Base-by-base conservation (phyloP, 2,888 invertebrate species). In the Nineta flava region DNA sequence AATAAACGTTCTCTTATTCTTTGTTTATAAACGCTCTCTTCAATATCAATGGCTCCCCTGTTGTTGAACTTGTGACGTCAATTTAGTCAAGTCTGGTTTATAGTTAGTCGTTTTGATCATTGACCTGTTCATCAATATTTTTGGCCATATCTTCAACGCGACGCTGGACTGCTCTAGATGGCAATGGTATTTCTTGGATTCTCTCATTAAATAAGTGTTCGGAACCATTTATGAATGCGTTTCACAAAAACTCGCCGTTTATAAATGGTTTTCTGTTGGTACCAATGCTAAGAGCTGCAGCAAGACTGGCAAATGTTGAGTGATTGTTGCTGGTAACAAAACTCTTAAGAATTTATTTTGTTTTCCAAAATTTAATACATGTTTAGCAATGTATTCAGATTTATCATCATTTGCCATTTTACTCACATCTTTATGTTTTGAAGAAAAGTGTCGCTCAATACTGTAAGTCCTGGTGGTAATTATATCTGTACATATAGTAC, bases 221-320 rank as follows among this genome's bases (percentile, higher is more conserved):
- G 46, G 51, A 54, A 54, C 51, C 53, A 51, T 54, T 50, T 54
- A 55, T 52, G 47, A 50, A 55, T 51, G 55, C 47, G 47, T 55
- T 54, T 55, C 55, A 45, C 52, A 53, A 53, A 53, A 50, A 53
- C 50, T 49, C 1, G 49, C 49, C 46, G 13, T 26, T 47, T 43
- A 47, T 47, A 45, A 49, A 49, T 31, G n/a, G 26, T 49, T 49
- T 49, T 49, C 49, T 47, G 42, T 49, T 49, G 12, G 46, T 49
- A 49, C 49, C 46, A 47, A 47, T 47, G 35, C 35, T 35, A 48
- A 49, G 46, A 49, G 49, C 46, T 49, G 49, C 49, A 49, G 48
- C 49, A 43, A 49, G 48, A 47, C 49, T 49, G 49, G 49, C 49
- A 38, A 43, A 47, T 15, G 48, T 16, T 45, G 48, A 3, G 32